Conservation (phyloP, 2,888 invertebrate genomes). For the Lepidochitona cinerea region DNA sequence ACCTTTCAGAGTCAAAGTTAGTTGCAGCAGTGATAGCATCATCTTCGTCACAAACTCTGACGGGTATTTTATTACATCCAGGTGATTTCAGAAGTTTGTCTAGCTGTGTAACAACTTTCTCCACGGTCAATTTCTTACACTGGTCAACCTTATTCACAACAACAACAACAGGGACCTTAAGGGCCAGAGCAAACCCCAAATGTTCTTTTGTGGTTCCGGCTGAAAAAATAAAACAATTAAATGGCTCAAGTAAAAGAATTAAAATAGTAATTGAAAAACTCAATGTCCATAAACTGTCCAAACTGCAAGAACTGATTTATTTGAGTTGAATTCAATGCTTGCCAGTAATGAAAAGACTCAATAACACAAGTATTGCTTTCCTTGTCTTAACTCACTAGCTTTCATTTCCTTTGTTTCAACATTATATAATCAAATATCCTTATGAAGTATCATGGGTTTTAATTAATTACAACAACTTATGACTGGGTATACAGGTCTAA, state of each 20-base stretch:
- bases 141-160: constrained; percentile 95
- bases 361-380: too few species aligned
- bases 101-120: constrained; percentile 73
- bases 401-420: too few species aligned
- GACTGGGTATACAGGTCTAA: too few species aligned
- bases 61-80: constrained; percentile 78
- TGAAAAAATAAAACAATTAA: constrained; percentile 33
- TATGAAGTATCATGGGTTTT: too few species aligned
- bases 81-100: constrained; percentile 78
- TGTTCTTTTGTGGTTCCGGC: constrained; percentile 86
- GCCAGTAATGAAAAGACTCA: too few species aligned
- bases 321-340: too few species aligned
- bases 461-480: too few species aligned
- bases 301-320: too few species aligned
- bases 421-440: too few species aligned
- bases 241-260: background rate
- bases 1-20: constrained; percentile 74
- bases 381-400: too few species aligned
- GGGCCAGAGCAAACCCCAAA: constrained; percentile 79
- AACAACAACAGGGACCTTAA: constrained; percentile 87
- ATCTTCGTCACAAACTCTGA: constrained; percentile 79
- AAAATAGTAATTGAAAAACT: background rate
- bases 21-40: constrained; percentile 84
- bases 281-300: too few species aligned
- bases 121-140: constrained; percentile 73